Conservation (phyloP, 2,113 vertebrate species). For the Panthera leo region DNA sequence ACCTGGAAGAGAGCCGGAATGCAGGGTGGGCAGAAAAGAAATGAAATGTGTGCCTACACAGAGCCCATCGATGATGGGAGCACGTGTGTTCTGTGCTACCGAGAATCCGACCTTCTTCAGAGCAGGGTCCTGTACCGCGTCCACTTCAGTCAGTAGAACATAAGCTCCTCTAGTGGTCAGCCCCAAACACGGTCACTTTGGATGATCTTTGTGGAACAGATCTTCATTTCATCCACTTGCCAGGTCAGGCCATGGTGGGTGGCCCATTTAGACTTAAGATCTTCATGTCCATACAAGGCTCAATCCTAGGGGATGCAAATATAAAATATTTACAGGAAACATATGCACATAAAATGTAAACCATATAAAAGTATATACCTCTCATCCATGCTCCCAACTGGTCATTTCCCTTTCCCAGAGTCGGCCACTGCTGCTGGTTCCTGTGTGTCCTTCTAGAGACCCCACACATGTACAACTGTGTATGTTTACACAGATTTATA, state of each 20-base stretch:
- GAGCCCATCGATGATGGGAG: neutral
- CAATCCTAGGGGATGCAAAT: neutral
- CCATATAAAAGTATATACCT: neutral
- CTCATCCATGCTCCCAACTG: neutral
- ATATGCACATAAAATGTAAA: neutral
- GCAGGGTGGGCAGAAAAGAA: neutral
- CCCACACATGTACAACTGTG: neutral
- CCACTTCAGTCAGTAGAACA: neutral
- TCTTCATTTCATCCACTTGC: neutral
- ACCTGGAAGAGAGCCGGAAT: neutral
- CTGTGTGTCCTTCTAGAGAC: neutral
- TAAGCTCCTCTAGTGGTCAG: neutral
- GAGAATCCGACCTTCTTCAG: neutral
- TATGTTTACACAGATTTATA: neutral
- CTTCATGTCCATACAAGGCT: neutral
- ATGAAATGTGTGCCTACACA: fast-evolving
- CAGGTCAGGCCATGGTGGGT: neutral
- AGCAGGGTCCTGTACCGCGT: neutral
- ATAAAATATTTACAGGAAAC: slow-evolving; percentile 13
- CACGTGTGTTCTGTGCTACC: fast-evolving
- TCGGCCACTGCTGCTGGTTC: neutral
- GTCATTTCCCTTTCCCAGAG: neutral
- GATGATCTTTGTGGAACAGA: neutral
- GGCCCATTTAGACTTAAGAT: neutral
- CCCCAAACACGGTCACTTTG: neutral